These are phyloP conservation scores for Penaeus indicus DNA, from an alignment of 1,140 invertebrate species.

Conservation along the genomic window DNA sequence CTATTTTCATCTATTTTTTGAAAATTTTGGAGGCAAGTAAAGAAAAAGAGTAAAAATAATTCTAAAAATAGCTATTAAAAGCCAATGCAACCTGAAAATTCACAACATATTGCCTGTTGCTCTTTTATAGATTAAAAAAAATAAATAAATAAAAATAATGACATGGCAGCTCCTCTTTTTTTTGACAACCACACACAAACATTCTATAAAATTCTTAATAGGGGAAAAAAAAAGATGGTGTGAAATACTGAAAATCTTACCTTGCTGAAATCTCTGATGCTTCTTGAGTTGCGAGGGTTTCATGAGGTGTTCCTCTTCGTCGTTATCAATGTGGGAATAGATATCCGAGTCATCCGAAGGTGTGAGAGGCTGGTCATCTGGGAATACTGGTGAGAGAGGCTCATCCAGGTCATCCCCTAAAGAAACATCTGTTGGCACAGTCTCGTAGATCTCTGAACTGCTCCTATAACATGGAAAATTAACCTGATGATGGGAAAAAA, in stretches of 20 bases:
- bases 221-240: neutral
- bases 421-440: slow-evolving; percentile 77
- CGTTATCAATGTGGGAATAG: slow-evolving; percentile 72
- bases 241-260: slow-evolving; percentile 47
- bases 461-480: slow-evolving; percentile 40
- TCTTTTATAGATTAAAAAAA: no score
- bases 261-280: slow-evolving; percentile 68
- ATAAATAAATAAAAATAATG: no score
- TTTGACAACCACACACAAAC: no score
- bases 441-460: slow-evolving; percentile 88
- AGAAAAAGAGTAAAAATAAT: no score
- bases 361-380: slow-evolving; percentile 71
- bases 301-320: slow-evolving; percentile 74
- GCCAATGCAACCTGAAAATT: neutral
- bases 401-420: slow-evolving; percentile 72
- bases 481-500: slow-evolving; percentile 4
- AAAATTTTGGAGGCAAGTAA: no score
- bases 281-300: slow-evolving; percentile 74
- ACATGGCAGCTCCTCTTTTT: no score
- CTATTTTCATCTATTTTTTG: no score
- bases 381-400: slow-evolving; percentile 70
- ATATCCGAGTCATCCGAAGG: slow-evolving; percentile 81
- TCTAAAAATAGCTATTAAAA: no score
- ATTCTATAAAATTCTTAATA: neutral
- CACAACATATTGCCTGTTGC: no score